phyloP scores from a whole-genome alignment of 2,113 vertebrate genomes.

The Alouatta palliata region DNA sequence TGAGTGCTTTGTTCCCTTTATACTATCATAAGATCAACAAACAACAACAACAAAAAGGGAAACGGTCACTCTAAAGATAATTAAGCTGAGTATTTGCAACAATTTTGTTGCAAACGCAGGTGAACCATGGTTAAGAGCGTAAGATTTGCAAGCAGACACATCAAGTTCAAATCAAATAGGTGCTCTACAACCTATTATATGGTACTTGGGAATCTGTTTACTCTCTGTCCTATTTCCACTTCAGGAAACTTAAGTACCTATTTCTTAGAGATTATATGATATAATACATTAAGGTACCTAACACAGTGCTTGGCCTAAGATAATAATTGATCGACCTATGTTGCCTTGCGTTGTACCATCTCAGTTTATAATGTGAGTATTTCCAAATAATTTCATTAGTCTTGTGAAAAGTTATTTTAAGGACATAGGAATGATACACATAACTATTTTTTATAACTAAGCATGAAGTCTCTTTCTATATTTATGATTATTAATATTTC shows the following conservation, averaged over 20 bases:
- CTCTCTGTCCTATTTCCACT: neutral
- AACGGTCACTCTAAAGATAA: neutral
- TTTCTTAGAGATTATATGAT: neutral
- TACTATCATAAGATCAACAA: neutral
- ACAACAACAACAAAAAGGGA: neutral
- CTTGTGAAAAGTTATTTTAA: neutral
- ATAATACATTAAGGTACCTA: neutral
- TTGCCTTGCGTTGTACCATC: neutral
- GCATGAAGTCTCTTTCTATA: neutral
- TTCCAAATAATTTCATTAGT: neutral
- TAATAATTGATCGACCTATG: neutral
- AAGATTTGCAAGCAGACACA: neutral
- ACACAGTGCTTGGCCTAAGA: neutral
- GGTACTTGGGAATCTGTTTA: neutral
- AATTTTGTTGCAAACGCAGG: neutral
- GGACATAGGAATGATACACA: neutral
- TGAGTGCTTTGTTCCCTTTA: neutral
- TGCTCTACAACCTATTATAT: neutral
- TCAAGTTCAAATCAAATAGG: neutral
- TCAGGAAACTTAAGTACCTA: neutral
- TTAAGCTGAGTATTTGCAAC: neutral
- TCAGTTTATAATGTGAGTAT: neutral
- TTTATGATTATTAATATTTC: neutral
- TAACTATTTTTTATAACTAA: neutral
- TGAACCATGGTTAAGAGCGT: neutral